Conservation (phyloP, 92 coral and sea anemone genomes). For the Nematostella vectensis region DNA sequence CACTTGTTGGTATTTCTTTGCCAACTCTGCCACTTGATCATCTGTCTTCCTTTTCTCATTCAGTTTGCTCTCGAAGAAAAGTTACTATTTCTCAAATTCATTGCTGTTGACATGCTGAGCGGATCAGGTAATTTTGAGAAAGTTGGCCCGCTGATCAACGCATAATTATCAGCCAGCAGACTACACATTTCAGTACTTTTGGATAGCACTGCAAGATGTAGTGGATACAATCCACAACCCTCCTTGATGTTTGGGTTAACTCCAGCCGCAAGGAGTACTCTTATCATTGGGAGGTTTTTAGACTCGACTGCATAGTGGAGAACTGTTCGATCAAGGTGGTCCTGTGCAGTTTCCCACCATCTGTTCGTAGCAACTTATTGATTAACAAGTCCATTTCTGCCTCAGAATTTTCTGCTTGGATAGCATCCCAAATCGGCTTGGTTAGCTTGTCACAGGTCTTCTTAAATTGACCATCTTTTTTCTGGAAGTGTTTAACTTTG, state of each 20-base stretch:
- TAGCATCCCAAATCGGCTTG: conserved; percentile 38
- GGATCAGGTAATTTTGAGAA: conserved; percentile 26
- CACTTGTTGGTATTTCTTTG: neutral
- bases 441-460: conserved; percentile 25
- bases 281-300: conserved; percentile 18
- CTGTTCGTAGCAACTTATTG: conserved; percentile 2
- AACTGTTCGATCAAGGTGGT: conserved; percentile 24
- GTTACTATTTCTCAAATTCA: conserved; percentile 9
- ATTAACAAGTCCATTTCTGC: conserved; percentile 14
- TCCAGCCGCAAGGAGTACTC: conserved; percentile 22
- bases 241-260: conserved; percentile 22
- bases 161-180: conserved; percentile 27
- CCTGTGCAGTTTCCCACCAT: conserved; percentile 18
- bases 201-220: conserved; percentile 26
- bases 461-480: conserved; percentile 32
- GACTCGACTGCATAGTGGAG: conserved; percentile 23
- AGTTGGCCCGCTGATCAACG: conserved; percentile 5
- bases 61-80: conserved; percentile 3
- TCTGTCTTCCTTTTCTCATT: neutral
- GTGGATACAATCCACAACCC: conserved; percentile 38
- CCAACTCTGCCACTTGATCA: neutral
- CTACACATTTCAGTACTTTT: conserved; percentile 18
- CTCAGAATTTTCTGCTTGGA: conserved; percentile 6
- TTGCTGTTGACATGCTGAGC: conserved; percentile 13
- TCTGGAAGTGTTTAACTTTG: conserved; percentile 16